Evolutionary conservation across 2,797 vertebrate species (phyloP).

Genomic region (Tapirus indicus): DNA sequence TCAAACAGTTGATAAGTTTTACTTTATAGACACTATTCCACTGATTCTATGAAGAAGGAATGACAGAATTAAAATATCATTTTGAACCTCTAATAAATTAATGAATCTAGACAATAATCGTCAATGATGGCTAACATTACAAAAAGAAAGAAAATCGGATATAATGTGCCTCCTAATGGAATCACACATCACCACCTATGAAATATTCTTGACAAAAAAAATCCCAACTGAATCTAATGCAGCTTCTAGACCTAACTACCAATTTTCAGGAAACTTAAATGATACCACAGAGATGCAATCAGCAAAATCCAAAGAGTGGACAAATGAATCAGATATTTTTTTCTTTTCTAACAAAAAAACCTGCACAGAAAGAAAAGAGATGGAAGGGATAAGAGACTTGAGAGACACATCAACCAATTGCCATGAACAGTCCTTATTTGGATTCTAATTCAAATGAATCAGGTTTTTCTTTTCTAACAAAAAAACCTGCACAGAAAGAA

Average conservation of each 20-base stretch:
- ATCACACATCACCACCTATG: background rate
- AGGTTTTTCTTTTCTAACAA: background rate
- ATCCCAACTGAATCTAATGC: background rate
- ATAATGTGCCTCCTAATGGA: background rate
- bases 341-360: slow-evolving; percentile 17
- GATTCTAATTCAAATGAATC: slow-evolving; percentile 10
- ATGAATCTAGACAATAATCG: background rate
- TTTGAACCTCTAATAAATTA: background rate
- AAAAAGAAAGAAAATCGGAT: background rate
- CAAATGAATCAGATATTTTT: background rate
- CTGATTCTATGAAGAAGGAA: background rate
- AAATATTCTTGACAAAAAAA: slow-evolving; percentile 29
- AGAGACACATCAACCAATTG: background rate
- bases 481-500: slow-evolving; percentile 4
- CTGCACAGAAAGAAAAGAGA: background rate
- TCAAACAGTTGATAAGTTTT: background rate
- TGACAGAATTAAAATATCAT: slow-evolving; percentile 14
- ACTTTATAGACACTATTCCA: background rate
- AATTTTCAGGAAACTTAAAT: slow-evolving; percentile 11
- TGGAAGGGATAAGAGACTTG: background rate
- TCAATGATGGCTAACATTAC: background rate
- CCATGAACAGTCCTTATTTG: background rate
- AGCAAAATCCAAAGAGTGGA: background rate
- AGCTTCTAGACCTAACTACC: background rate
- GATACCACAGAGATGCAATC: background rate